Evolutionary conservation across 1,140 invertebrate genomes (phyloP), one percentile per base, ranked within the genome.

Genomic region (Cylas formicarius): DNA sequence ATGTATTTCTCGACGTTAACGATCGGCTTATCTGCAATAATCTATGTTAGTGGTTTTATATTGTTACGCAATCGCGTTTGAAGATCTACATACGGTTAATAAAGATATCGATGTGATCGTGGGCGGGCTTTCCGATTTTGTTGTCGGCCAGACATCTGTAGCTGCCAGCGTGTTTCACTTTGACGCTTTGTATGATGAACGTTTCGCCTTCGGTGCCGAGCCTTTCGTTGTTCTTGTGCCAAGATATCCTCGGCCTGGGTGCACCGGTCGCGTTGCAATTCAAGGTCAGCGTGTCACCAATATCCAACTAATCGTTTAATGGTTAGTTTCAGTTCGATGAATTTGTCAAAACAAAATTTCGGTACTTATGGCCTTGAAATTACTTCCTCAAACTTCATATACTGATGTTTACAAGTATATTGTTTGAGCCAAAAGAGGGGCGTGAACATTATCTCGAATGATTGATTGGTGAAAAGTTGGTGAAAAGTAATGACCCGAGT

Each of bases 71-170:
- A n/a, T n/a, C n/a, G n/a, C n/a, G n/a, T n/a, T n/a, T n/a, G n/a
- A n/a, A n/a, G n/a, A n/a, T n/a, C 27, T 48, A 48, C 57, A 55
- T 53, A 60, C 60, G 56, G 21, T 45, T 46, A 13, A 62, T 28
- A 27, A 32, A 28, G 16, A 62, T 60, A 11, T 49, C 38, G 20
- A 62, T 58, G 22, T 50, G 35, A 0, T 32, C 13, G 27, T 55
- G 53, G n/a, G 49, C 54, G 9, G 58, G 60, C 40, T 47, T 23
- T 32, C 39, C 47, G 35, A 57, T 29, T 19, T 48, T 49, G 22
- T 62, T 62, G 29, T 62, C 60, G 9, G 60, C 60, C 17, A 62
- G 49, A 48, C 60, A 62, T 10, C 51, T 40, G 24, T 60, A 62
- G 7, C 28, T 28, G 5, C 60, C 60, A 10, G 43, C 50, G 34